Evolutionary conservation across 2,797 vertebrate species (phyloP), one percentile per base, ranked within the genome.

Genomic region (Enteromius thamalakanensis): DNA sequence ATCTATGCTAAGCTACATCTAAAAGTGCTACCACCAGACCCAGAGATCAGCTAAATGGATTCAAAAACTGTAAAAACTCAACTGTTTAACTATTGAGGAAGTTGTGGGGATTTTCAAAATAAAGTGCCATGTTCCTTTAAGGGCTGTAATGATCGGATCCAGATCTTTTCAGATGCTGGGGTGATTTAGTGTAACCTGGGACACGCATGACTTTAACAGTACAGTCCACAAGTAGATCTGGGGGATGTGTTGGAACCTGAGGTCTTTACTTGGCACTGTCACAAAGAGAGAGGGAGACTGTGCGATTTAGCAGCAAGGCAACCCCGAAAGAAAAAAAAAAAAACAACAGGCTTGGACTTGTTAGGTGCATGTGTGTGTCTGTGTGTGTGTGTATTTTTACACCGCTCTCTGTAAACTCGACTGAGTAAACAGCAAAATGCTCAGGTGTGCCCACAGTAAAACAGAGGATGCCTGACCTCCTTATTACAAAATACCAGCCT

Each of bases 311-410:
- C 86, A 88, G 87, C 47, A 68, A 80, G 42, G 82, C 87, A 85
- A 86, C 79, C 40, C 32, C 58, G 42, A 76, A 78, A 87, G 80
- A 40, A n/a, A 6, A 76, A 15, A 26, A n/a, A 26, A 51, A 49
- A 87, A 58, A 15, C 65, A 87, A 84, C 94, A 92, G 82, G 94
- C 88, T 87, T 71, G 47, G 82, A 91, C 94, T 89, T 90, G 93
- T 88, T 82, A 79, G 23, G 79, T 42, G 12, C 65, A 60, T 72
- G 23, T 77, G 69, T 60, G 76, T 82, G 79, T 82, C 19, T 72
- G 42, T 53, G 51, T 76, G 64, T 60, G 29, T 79, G 60, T 55
- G 60, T 37, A 82, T 55, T 64, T 71, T 53, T 84, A 71, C 47
- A 68, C 51, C 69, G n/a, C 32, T 85, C 67, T 88, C 87, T 88